Evolutionary conservation across 2,113 vertebrate species (phyloP), one percentile per base, ranked within the genome.

Genomic region (Pteruthius melanotis): DNA sequence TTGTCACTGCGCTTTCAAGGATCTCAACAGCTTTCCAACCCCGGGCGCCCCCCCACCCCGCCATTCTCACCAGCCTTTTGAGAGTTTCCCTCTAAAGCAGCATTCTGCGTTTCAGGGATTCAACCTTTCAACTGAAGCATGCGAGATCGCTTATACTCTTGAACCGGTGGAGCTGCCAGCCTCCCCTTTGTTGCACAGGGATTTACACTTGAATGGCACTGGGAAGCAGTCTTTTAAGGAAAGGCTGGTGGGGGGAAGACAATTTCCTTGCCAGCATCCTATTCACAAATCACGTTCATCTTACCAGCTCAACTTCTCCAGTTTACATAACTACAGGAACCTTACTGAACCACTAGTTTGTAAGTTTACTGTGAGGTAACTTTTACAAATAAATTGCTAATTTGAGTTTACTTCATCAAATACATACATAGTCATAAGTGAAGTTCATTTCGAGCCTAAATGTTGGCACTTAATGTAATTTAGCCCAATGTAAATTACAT

Each of bases 111-210:
- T 93, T 75, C 81, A 91, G 60, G 76, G 86, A 93, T 88, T 89
- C 72, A 89, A 60, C 87, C 90, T 87, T 96, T 96, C 86, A 94
- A 85, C 77, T 91, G 87, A 90, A 91, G 86, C 90, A 93, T 83
- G 68, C 11, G 69, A 87, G 83, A 95, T 75, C 77, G 53, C 80
- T 95, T 94, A 80, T 81, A 89, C 71, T 83, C 89, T 64, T 42
- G 92, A 96, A 95, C 85, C 44, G 5, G 78, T 22, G 24, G 76
- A 89, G 93, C 83, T 89, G 83, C 91, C 91, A 91, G 83, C 78
- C 70, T 94, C 65, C 76, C 63, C 63, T 94, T 94, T 95, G 92
- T 88, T 71, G 76, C 80, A 47, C 33, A 80, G 74, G 90, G 81
- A 96, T 93, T 94, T 89, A 90, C 90, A 93, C 79, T 82, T 93